phyloP scores from a whole-genome alignment of 2,113 vertebrate genomes.

The Neotoma lepida region DNA sequence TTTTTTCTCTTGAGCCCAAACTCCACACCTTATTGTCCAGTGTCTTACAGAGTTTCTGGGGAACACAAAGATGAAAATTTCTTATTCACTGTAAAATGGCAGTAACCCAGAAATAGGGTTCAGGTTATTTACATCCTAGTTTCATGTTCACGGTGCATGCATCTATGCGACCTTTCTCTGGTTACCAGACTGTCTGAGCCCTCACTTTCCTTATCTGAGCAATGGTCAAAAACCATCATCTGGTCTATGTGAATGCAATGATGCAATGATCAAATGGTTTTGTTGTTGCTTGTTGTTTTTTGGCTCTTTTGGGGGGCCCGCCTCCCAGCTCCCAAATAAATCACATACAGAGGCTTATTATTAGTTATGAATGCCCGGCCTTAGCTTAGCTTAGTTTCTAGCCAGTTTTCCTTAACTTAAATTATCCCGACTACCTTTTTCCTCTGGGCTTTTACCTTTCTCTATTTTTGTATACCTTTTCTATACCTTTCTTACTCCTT shows the following conservation, averaged over 20 bases:
- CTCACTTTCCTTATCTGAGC: not conserved
- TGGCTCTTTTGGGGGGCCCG: too few species aligned
- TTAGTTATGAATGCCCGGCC: too few species aligned
- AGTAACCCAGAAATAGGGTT: not conserved
- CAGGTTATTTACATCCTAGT: not conserved
- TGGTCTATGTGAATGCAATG: not conserved
- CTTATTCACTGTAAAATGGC: not conserved
- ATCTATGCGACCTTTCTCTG: not conserved
- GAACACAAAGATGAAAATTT: not conserved
- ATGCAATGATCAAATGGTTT: not conserved
- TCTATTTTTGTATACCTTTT: too few species aligned
- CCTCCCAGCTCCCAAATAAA: too few species aligned
- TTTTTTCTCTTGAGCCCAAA: not conserved
- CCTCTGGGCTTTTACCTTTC: too few species aligned
- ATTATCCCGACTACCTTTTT: too few species aligned
- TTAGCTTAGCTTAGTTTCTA: too few species aligned
- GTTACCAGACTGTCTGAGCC: not conserved
- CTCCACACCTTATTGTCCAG: not conserved
- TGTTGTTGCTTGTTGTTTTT: too few species aligned
- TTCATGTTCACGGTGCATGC: not conserved
- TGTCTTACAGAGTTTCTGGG: too few species aligned
- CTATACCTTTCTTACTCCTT: too few species aligned
- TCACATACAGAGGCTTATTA: too few species aligned
- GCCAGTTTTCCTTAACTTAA: too few species aligned
- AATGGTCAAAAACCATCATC: not conserved